phyloP scores from a whole-genome alignment of 2,888 invertebrate species.

The Lithodes maja region DNA sequence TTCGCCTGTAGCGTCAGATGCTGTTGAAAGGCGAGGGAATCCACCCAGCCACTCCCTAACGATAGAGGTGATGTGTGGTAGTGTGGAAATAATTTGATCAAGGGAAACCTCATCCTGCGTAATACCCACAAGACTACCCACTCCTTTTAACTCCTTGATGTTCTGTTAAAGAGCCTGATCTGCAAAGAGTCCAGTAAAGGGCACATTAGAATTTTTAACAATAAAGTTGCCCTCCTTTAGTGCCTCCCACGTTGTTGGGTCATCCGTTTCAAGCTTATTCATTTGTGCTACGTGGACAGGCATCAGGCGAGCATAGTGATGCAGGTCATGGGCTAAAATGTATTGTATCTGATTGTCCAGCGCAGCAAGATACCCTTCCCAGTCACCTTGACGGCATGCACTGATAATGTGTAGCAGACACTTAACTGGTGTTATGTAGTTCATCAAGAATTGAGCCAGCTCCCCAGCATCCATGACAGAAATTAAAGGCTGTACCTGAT shows the following conservation, averaged over 20 bases:
- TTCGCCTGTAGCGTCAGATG: background rate
- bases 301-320: background rate
- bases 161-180: conserved; percentile 3
- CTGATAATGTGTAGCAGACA: background rate
- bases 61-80: background rate
- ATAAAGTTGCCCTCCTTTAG: background rate
- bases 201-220: background rate
- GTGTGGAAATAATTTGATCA: background rate
- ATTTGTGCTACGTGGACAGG: conserved; percentile 11
- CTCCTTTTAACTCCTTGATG: background rate
- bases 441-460: background rate
- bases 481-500: background rate
- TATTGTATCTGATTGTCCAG: background rate
- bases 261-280: background rate
- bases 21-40: background rate
- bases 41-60: background rate
- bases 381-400: background rate
- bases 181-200: background rate
- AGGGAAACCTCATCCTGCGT: background rate
- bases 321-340: background rate
- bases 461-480: background rate
- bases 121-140: background rate
- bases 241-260: background rate
- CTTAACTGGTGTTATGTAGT: background rate
- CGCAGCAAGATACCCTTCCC: background rate